These are phyloP conservation scores for Murina feae DNA, from an alignment of 2,113 vertebrate species.

Conservation along the genomic window DNA sequence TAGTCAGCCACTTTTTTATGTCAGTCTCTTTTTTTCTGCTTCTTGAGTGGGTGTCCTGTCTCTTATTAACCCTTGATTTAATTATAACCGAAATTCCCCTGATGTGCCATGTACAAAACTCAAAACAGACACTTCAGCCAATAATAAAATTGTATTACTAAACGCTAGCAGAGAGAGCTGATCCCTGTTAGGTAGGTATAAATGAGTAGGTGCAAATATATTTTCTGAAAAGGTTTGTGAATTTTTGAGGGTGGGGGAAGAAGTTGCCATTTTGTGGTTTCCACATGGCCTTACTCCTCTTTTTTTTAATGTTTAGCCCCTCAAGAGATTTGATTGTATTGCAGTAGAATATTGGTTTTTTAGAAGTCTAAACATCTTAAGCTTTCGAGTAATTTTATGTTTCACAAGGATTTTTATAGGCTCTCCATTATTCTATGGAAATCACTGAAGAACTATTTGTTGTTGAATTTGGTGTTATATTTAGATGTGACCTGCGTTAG, in stretches of 20 bases:
- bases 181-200: background rate
- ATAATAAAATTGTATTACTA: background rate
- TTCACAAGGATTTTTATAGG: background rate
- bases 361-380: background rate
- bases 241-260: background rate
- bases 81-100: background rate
- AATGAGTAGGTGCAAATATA: background rate
- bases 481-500: background rate
- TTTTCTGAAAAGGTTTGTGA: background rate
- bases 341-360: background rate
- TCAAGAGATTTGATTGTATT: constrained; percentile 4
- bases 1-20: background rate
- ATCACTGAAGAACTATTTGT: background rate
- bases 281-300: background rate
- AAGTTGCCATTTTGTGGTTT: constrained; percentile 25
- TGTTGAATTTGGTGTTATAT: background rate
- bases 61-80: background rate
- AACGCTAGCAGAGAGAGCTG: background rate
- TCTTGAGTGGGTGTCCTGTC: background rate
- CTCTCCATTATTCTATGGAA: background rate
- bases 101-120: background rate
- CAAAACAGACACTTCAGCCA: background rate
- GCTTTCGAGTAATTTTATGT: background rate
- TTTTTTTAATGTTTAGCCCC: background rate
- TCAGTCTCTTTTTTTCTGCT: background rate